Evolutionary conservation across 2,113 vertebrate species (phyloP).

Genomic region (Cathartes aura): DNA sequence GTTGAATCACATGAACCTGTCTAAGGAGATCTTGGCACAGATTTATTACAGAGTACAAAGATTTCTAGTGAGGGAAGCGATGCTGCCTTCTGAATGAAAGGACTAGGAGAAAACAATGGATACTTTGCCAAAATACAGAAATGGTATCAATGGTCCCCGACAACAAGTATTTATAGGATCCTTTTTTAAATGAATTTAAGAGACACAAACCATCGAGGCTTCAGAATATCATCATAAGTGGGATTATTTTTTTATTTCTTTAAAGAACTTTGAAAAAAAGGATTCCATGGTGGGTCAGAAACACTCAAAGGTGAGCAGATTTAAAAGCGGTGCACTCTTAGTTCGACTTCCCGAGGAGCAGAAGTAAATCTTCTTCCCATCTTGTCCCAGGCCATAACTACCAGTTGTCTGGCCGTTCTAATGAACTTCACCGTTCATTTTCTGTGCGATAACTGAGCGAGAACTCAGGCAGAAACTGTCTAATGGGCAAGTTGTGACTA

Average conservation of each 20-base stretch:
- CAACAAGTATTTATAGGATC: neutral
- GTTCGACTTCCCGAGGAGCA: constrained; percentile 64
- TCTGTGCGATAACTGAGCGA: neutral
- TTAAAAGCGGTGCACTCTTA: neutral
- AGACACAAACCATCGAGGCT: neutral
- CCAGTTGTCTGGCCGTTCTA: constrained; percentile 75
- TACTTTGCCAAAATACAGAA: neutral
- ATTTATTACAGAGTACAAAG: neutral
- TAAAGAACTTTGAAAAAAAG: neutral
- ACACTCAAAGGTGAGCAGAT: neutral
- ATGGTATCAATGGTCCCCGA: neutral
- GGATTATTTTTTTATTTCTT: neutral
- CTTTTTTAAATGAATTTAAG: neutral
- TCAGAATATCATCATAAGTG: neutral
- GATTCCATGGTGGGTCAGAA: neutral
- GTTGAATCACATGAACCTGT: neutral
- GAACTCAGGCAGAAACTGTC: neutral
- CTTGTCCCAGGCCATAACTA: constrained; percentile 66
- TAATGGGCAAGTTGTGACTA: no score
- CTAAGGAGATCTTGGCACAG: neutral
- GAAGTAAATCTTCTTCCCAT: constrained; percentile 68
- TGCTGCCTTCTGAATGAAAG: neutral
- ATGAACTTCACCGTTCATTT: neutral
- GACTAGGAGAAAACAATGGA: neutral
- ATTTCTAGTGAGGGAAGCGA: neutral